phyloP scores from a whole-genome alignment of 2,888 invertebrate genomes.

The Drosophila longiperda region DNA sequence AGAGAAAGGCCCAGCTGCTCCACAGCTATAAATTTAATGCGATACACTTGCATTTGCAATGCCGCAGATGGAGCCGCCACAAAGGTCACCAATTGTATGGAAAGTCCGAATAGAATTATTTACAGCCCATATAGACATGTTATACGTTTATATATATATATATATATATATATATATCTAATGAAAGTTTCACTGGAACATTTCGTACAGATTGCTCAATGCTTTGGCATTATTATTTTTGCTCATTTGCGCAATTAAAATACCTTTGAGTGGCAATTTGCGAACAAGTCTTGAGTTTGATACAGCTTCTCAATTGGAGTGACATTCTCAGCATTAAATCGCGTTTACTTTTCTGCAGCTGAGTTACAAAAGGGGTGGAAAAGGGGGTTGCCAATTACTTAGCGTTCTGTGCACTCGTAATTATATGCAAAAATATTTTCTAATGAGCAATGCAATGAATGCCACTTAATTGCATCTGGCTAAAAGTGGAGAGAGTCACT shows the following conservation, averaged over 20 bases:
- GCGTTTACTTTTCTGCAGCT: slow-evolving; percentile 18
- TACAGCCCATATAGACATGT: slow-evolving; percentile 2
- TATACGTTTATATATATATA: neutral
- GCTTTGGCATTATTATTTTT: slow-evolving; percentile 57
- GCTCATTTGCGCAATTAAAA: slow-evolving; percentile 65
- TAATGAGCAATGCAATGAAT: slow-evolving; percentile 75
- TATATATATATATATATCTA: neutral
- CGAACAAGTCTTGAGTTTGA: slow-evolving; percentile 23
- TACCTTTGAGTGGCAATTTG: slow-evolving; percentile 59
- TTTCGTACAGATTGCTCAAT: slow-evolving; percentile 39
- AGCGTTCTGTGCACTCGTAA: slow-evolving; percentile 53
- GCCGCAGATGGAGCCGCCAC: slow-evolving; percentile 36
- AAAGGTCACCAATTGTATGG: slow-evolving; percentile 32
- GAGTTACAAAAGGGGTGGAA: neutral
- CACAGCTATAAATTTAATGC: slow-evolving; percentile 19
- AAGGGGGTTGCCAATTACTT: slow-evolving; percentile 1
- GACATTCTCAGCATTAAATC: slow-evolving; percentile 27
- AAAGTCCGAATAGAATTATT: slow-evolving; percentile 15
- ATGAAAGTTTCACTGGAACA: slow-evolving; percentile 37
- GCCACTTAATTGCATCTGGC: slow-evolving; percentile 58
- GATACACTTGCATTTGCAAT: slow-evolving; percentile 11
- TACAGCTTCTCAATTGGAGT: slow-evolving; percentile 36
- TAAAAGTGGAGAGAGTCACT: neutral
- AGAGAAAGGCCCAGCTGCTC: slow-evolving; percentile 7
- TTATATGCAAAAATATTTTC: slow-evolving; percentile 73